Percentiles rank a stretch among this genome's conserved stretches.
Evolutionary conservation across 2,113 vertebrate genomes (phyloP).

Genomic region (Catharus minimus): DNA sequence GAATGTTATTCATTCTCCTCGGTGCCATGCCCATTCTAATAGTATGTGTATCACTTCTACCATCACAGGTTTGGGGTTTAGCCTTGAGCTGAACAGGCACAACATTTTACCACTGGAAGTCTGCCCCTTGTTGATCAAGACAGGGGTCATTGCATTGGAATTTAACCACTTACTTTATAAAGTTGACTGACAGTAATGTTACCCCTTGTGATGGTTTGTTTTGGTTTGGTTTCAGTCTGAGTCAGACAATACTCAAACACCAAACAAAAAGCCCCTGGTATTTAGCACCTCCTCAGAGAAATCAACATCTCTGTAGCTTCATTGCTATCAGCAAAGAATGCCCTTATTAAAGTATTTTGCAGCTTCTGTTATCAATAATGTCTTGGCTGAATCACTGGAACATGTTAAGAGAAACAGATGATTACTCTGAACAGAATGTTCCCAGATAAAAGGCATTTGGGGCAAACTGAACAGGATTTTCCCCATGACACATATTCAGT

Average conservation of each 20-base stretch:
- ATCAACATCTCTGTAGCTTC: neutral
- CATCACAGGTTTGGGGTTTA: neutral
- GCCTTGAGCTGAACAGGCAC: neutral
- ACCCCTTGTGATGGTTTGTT: neutral
- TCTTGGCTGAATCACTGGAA: neutral
- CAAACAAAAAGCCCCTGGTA: neutral
- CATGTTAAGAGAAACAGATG: neutral
- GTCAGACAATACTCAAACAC: conserved; percentile 16
- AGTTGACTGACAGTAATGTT: neutral
- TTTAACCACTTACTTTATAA: conserved; percentile 10
- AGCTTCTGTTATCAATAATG: neutral
- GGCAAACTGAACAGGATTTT: neutral
- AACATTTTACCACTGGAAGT: neutral
- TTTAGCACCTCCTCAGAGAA: neutral
- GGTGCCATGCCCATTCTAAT: neutral
- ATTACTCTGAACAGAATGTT: neutral
- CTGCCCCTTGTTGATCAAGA: neutral
- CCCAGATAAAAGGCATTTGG: neutral
- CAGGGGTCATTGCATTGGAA: neutral
- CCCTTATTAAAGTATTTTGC: neutral
- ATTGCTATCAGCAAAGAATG: neutral
- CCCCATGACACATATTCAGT: neutral
- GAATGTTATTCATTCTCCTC: neutral
- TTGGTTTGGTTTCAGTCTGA: conserved; percentile 49
- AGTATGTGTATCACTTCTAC: neutral